These are phyloP conservation scores for Drosophila lacicola DNA, from an alignment of 2,888 invertebrate genomes.

Conservation along the genomic window DNA sequence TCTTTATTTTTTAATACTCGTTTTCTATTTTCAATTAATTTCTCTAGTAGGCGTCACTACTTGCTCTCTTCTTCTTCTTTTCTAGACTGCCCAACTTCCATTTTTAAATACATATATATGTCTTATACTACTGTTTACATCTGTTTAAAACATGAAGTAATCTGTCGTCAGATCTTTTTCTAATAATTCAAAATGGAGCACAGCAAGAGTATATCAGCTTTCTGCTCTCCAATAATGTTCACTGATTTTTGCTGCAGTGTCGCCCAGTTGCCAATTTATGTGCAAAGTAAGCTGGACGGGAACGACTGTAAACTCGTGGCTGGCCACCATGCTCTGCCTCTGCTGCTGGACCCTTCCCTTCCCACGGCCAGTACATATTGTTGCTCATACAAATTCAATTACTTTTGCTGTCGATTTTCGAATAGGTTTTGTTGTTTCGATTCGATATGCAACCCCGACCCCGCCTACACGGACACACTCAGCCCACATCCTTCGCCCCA, in stretches of 20 bases:
- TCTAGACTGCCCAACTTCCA: too few relatives aligned
- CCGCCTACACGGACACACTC: constrained; percentile 18
- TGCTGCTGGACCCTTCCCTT: background rate
- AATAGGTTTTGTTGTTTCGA: constrained; percentile 75
- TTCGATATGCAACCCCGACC: constrained; percentile 74
- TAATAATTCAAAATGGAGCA: too few relatives aligned
- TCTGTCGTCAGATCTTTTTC: background rate
- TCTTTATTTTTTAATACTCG: too few relatives aligned
- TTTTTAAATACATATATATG: too few relatives aligned
- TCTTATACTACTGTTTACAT: too few relatives aligned
- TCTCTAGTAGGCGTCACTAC: too few relatives aligned
- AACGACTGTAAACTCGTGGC: constrained; percentile 47
- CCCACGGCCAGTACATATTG: constrained; percentile 58
- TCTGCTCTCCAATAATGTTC: background rate
- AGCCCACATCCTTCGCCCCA: constrained; percentile 10
- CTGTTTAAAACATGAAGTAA: too few relatives aligned
- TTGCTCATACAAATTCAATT: constrained; percentile 83
- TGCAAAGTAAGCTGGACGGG: constrained; percentile 40
- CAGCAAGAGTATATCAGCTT: constrained; percentile 15
- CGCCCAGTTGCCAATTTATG: constrained; percentile 70
- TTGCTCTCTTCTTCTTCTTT: too few relatives aligned
- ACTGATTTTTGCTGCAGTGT: constrained; percentile 47
- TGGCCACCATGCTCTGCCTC: constrained; percentile 5
- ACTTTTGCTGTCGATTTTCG: constrained; percentile 81
- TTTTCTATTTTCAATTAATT: too few relatives aligned